A percentile compares a stretch with the other conserved stretches of the same genome.
These are phyloP conservation scores for Drosophila triauraria DNA, from an alignment of 1,140 invertebrate genomes.

Conservation along the genomic window DNA sequence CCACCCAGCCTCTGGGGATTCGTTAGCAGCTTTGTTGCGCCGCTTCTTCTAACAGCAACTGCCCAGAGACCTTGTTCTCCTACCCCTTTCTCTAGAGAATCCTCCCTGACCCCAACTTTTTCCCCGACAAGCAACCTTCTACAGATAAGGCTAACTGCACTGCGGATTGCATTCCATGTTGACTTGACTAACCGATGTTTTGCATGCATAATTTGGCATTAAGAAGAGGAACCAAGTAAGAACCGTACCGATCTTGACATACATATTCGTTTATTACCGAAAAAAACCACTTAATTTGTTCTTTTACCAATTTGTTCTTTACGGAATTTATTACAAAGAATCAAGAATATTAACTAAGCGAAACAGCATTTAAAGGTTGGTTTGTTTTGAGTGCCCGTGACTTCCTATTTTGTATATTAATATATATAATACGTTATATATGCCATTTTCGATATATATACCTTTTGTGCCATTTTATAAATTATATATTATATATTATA, in stretches of 20 bases:
- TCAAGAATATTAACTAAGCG: background rate
- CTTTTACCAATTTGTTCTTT: slow-evolving; percentile 49
- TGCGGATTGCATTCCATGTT: slow-evolving; percentile 49
- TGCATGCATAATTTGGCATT: slow-evolving; percentile 21
- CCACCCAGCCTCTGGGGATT: slow-evolving; percentile 14
- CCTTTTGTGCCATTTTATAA: slow-evolving; percentile 56
- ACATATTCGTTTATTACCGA: background rate
- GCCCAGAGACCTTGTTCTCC: slow-evolving; percentile 6
- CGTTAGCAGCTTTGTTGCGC: slow-evolving; percentile 56
- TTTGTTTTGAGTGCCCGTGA: slow-evolving; percentile 38
- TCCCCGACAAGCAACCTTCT: slow-evolving; percentile 27
- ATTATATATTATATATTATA: slow-evolving; percentile 64
- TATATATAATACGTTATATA: slow-evolving; percentile 58
- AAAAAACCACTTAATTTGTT: slow-evolving; percentile 37
- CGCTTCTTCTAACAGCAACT: slow-evolving; percentile 42
- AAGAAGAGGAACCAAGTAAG: slow-evolving; percentile 12
- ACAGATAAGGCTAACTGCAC: slow-evolving; percentile 58
- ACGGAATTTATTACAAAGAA: slow-evolving; percentile 4
- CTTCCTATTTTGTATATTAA: slow-evolving; percentile 40
- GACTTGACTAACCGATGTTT: slow-evolving; percentile 57
- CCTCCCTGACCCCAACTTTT: background rate
- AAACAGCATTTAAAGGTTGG: slow-evolving; percentile 13
- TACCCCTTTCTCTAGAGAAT: slow-evolving; percentile 4
- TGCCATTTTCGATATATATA: slow-evolving; percentile 47
- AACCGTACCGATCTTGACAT: slow-evolving; percentile 1